Conservation (phyloP, 92 coral and sea anemone genomes). For the Parazoanthus swiftii region DNA sequence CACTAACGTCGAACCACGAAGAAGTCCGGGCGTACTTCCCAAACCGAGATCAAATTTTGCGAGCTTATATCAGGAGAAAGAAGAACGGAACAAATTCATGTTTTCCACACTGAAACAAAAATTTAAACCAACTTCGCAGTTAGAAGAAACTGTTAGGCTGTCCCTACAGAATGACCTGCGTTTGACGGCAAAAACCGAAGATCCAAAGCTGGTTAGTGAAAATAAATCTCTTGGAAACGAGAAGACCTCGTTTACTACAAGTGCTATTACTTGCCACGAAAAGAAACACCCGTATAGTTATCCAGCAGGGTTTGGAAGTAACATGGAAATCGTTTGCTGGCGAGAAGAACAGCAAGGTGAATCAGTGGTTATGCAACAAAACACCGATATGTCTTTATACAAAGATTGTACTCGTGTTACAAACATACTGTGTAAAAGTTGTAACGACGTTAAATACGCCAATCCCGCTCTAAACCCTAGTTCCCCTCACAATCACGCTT, state of each 20-base stretch:
- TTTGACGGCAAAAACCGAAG: neutral
- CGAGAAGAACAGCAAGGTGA: neutral
- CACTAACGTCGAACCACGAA: neutral
- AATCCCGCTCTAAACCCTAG: neutral
- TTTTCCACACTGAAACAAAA: neutral
- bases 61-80: neutral
- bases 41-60: neutral
- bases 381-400: neutral
- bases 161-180: neutral
- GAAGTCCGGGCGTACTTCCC: neutral
- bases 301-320: constrained; percentile 6
- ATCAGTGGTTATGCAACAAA: neutral
- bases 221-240: neutral
- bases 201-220: neutral
- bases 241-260: neutral
- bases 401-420: neutral
- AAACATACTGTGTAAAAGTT: neutral
- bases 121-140: neutral
- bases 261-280: neutral
- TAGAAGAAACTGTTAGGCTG: neutral
- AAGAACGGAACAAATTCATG: neutral
- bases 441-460: neutral
- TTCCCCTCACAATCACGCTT: neutral
- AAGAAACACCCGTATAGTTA: neutral
- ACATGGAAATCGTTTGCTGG: neutral